A percentile compares a stretch with the other conserved stretches of the same genome.
phyloP scores from a whole-genome alignment of 2,113 vertebrate genomes.

The Mormyrus iriodes region DNA sequence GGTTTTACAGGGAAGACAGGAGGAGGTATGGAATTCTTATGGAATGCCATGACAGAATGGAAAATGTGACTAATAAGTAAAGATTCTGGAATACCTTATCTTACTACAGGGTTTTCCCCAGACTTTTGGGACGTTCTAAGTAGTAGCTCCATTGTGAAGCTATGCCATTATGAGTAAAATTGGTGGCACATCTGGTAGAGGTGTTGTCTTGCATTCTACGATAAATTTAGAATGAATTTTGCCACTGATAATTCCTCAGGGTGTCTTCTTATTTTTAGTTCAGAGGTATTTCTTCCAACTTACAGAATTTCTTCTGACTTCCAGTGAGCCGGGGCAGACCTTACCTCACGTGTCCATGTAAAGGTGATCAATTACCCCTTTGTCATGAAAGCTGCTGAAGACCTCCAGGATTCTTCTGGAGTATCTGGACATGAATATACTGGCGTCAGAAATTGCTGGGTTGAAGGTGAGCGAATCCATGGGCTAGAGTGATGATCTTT shows the following conservation, averaged over 20 bases:
- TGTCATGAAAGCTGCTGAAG: conserved; percentile 69
- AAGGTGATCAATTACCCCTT: conserved; percentile 68
- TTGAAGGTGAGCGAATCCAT: conserved; percentile 78
- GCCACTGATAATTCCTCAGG: background rate
- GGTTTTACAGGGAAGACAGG: background rate
- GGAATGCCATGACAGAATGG: background rate
- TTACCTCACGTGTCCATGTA: conserved; percentile 79
- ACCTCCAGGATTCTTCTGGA: conserved; percentile 76
- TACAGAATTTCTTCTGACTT: background rate
- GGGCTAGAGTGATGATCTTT: conserved; percentile 65
- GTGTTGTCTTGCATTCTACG: background rate
- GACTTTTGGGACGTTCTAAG: background rate
- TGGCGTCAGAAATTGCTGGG: conserved; percentile 72
- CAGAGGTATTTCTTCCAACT: background rate
- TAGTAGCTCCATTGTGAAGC: background rate
- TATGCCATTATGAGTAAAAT: background rate
- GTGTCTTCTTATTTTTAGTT: background rate
- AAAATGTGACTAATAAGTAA: background rate
- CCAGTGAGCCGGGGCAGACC: background rate
- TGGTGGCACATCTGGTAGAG: background rate
- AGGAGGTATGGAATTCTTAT: background rate
- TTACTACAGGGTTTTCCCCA: background rate
- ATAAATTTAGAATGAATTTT: background rate
- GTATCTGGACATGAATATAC: conserved; percentile 74
- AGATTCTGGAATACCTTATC: background rate